Evolutionary conservation across 2,888 invertebrate species (phyloP), one percentile per base, ranked within the genome.

Genomic region (Falcaria lacertinaria): DNA sequence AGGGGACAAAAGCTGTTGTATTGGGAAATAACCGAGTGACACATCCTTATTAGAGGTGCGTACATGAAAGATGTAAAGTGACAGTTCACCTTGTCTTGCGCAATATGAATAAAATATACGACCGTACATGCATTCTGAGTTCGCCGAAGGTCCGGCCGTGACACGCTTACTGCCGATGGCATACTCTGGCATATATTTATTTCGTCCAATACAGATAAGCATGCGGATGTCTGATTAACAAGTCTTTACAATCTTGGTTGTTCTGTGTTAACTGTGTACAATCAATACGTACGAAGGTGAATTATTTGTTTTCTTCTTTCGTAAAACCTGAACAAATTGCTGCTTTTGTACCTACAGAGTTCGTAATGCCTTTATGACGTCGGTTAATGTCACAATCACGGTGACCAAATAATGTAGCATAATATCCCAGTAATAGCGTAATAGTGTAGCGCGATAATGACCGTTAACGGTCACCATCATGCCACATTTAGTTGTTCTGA

Each of bases 91-190:
- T 75, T 66, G 66, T 54, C 60, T 69, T 72, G 64, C 60, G 61
- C 65, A 70, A 74, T 54, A 60, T 69, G 69, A 68, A 74, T 71
- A 68, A 72, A 69, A 71, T 73, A 65, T 65, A 57, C 57, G 47
- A 43, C 57, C 55, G 60, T 60, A 48, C 56, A 52, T 60, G 55
- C 55, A 60, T 65, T 69, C 63, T 48, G 62, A 65, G 70, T 68
- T 68, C 72, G 62, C 68, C 57, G 73, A 76, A 77, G 78, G 74
- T 68, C 64, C 58, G 78, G 36, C 84, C 84, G 53, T 83, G 84
- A 80, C 84, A 82, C 61, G 57, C 72, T 74, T 83, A 28, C 59
- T 48, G 54, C 44, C 49, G 63, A 69, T 64, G 69, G 60, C 64
- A 64, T 64, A 71, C 54, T 46, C 55, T 50, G 59, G 47, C 56